phyloP scores from a whole-genome alignment of 2,888 invertebrate species.

The Lasiommata megera region DNA sequence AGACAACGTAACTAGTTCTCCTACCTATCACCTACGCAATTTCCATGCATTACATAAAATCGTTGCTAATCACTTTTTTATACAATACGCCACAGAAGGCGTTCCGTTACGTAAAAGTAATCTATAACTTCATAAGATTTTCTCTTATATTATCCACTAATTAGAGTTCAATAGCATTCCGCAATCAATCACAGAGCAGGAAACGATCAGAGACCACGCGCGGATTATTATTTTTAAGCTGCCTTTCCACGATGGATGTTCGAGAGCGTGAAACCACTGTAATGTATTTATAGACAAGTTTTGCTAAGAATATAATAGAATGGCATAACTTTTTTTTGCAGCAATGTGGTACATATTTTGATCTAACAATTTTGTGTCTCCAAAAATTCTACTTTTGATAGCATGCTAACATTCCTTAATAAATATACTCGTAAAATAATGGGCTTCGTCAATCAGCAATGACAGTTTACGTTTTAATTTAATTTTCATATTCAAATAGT shows the following conservation, averaged over 20 bases:
- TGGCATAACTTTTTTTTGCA: too few relatives aligned
- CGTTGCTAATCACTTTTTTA: conserved; percentile 13
- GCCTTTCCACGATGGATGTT: not conserved
- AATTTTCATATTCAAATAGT: too few relatives aligned
- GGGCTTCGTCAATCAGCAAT: too few relatives aligned
- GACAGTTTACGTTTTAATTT: too few relatives aligned
- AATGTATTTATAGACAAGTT: too few relatives aligned
- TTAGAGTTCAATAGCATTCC: conserved; percentile 39
- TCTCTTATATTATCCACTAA: conserved; percentile 38
- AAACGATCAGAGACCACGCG: conserved; percentile 31
- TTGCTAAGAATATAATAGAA: too few relatives aligned
- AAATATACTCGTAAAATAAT: too few relatives aligned
- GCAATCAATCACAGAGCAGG: conserved; percentile 35
- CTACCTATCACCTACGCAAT: conserved; percentile 4
- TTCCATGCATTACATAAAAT: conserved; percentile 23
- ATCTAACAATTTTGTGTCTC: too few relatives aligned
- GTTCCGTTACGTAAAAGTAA: conserved; percentile 36
- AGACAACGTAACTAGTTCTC: not conserved
- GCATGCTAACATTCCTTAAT: too few relatives aligned
- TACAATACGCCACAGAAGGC: conserved; percentile 17
- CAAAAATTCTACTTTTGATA: too few relatives aligned
- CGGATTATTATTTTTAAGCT: conserved; percentile 6
- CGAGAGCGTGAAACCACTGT: too few relatives aligned
- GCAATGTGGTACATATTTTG: too few relatives aligned
- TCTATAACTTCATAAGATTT: conserved; percentile 30